Conservation (phyloP, 2,797 vertebrate genomes). For the Catamblyrhynchus diadema region DNA sequence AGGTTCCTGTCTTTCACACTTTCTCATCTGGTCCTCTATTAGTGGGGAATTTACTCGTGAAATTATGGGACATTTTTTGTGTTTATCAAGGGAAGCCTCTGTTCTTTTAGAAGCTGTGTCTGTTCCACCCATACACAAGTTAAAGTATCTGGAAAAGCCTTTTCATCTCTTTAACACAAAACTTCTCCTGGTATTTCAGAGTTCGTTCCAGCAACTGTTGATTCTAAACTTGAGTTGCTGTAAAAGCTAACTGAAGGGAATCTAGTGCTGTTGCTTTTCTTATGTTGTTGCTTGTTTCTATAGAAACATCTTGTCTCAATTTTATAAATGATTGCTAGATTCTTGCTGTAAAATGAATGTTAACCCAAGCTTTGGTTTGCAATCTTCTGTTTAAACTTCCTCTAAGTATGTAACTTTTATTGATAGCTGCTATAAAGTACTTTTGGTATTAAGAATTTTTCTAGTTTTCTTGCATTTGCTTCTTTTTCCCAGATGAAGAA, state of each 20-base stretch:
- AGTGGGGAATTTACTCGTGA: not conserved
- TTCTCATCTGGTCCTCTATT: not conserved
- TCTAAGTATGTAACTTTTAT: not conserved
- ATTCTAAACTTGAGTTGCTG: not conserved
- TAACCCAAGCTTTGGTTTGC: not conserved
- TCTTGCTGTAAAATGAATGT: not conserved
- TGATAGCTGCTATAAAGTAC: not conserved
- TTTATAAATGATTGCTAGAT: not conserved
- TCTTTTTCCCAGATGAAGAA: not conserved
- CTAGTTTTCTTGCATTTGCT: not conserved
- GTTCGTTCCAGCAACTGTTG: not conserved
- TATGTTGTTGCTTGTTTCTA: slow-evolving; percentile 11
- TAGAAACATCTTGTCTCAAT: slow-evolving; percentile 28
- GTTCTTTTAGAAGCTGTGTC: not conserved
- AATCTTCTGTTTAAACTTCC: not conserved
- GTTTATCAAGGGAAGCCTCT: not conserved
- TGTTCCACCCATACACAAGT: not conserved
- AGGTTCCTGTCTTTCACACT: not conserved
- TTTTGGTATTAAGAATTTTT: not conserved
- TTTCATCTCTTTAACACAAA: not conserved
- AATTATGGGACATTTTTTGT: not conserved
- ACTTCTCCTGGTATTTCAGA: not conserved
- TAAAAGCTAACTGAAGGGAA: slow-evolving; percentile 2
- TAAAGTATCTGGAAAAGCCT: not conserved
- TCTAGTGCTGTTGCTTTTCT: not conserved